Evolutionary conservation across 2,797 vertebrate genomes (phyloP).

Genomic region (Phaenicophaeus curvirostris): DNA sequence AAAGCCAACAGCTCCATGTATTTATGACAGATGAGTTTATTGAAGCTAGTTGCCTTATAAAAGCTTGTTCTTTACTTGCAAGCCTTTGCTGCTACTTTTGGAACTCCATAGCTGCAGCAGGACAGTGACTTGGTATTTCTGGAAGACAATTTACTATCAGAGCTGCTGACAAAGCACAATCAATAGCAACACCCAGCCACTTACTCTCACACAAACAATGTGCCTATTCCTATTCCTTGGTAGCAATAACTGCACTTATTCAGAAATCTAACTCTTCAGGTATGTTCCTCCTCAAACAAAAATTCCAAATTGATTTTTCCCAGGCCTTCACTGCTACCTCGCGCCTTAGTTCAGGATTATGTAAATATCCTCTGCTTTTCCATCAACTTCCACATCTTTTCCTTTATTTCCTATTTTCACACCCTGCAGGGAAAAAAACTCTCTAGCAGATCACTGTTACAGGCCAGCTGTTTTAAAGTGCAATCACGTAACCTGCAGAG

Average conservation of each 20-base stretch:
- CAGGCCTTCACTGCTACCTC: background rate
- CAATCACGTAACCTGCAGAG: background rate
- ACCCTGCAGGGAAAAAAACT: background rate
- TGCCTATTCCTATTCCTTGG: background rate
- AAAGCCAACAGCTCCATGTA: background rate
- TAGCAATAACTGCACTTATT: background rate
- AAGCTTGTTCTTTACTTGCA: background rate
- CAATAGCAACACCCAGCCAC: background rate
- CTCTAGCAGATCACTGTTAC: background rate
- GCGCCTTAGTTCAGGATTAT: background rate
- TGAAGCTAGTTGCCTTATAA: background rate
- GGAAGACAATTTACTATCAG: background rate
- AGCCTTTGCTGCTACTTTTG: background rate
- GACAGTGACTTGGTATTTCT: background rate
- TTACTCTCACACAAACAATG: background rate
- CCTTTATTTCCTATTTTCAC: background rate
- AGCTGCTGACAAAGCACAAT: background rate
- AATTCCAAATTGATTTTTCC: background rate
- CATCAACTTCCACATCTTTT: background rate
- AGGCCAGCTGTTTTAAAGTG: background rate
- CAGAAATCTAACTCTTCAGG: background rate
- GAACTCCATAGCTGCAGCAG: background rate
- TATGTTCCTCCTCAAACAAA: background rate
- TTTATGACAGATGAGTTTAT: background rate
- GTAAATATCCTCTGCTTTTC: background rate